Evolutionary conservation across 2,888 invertebrate species (phyloP).

Genomic region (Eupithecia abbreviata): DNA sequence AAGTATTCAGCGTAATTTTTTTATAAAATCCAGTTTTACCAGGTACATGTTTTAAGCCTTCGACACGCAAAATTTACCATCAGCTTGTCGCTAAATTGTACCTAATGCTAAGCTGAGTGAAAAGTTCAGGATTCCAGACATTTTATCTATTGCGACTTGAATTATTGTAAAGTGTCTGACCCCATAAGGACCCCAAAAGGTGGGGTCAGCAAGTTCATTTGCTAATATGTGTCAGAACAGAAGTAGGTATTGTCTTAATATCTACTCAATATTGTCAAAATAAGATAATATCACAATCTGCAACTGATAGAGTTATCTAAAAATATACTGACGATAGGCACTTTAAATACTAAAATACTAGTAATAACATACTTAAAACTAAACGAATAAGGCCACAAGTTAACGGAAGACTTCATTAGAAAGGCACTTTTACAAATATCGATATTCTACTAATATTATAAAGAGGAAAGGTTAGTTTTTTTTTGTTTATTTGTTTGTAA

Average conservation of each 20-base stretch:
- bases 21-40: too few species aligned
- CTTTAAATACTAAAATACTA: neutral
- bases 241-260: neutral
- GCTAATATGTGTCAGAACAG: neutral
- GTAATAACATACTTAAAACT: neutral
- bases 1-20: too few species aligned
- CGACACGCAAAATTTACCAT: neutral
- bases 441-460: too few species aligned
- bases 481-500: too few species aligned
- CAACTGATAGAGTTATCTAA: neutral
- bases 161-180: neutral
- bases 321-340: neutral
- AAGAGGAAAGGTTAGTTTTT: too few species aligned
- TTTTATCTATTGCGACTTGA: too few species aligned
- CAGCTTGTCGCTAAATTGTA: neutral
- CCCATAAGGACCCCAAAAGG: neutral
- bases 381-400: conserved; percentile 26
- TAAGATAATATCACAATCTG: conserved; percentile 7
- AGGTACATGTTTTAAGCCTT: too few species aligned
- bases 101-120: too few species aligned
- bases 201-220: neutral
- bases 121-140: too few species aligned
- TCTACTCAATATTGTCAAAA: neutral
- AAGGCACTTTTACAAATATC: neutral
- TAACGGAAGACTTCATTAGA: conserved; percentile 19